These are phyloP conservation scores for Semotilus atromaculatus DNA, from an alignment of 2,797 vertebrate species.

Conservation along the genomic window DNA sequence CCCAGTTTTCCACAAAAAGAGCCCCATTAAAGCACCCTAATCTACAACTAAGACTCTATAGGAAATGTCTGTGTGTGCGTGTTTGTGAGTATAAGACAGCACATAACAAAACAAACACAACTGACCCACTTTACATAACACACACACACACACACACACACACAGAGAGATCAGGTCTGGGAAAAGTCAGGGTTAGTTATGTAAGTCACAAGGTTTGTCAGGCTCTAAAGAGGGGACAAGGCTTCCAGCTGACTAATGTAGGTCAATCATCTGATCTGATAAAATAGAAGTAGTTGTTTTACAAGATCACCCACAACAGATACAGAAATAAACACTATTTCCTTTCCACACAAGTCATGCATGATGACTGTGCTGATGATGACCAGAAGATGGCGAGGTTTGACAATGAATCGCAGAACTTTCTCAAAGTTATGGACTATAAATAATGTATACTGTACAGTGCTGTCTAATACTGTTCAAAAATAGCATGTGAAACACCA, in stretches of 20 bases:
- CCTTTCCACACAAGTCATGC: no score
- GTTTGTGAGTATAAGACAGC: background rate
- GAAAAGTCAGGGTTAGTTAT: background rate
- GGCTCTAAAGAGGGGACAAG: background rate
- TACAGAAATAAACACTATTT: no score
- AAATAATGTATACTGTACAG: background rate
- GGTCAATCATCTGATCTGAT: conserved; percentile 33
- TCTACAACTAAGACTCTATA: background rate
- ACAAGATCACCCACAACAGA: background rate
- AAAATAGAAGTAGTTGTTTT: background rate
- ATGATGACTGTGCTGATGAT: background rate
- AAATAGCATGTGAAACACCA: background rate
- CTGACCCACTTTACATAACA: background rate
- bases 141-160: background rate
- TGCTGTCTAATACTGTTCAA: background rate
- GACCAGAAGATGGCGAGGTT: conserved; percentile 5
- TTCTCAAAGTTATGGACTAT: background rate
- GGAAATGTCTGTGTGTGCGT: background rate
- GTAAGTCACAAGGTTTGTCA: background rate
- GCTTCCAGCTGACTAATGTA: conserved; percentile 6
- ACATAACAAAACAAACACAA: background rate
- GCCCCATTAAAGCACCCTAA: background rate
- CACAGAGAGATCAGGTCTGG: background rate
- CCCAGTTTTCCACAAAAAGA: background rate
- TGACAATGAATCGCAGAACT: background rate